Base-by-base conservation (phyloP, 2,888 invertebrate genomes). In the Protophormia terraenovae region DNA sequence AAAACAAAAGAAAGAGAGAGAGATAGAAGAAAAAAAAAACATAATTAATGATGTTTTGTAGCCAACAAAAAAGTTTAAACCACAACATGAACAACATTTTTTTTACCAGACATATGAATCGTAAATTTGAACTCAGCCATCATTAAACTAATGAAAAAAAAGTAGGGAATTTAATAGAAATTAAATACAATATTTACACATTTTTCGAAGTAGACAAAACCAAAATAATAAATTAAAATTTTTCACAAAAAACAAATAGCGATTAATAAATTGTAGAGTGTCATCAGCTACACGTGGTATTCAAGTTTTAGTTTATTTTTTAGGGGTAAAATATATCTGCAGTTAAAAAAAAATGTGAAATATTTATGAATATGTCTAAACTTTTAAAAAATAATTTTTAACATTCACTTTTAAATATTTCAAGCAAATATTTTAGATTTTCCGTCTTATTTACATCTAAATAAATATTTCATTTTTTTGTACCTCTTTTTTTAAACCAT, bases 1-100 rank as follows among this genome's bases (percentile, higher is more conserved):
- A 19, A 47, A 16, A 75, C 16, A 12, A 47, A 81, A 78, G 64
- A 79, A 83, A 79, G 45, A 45, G n/a, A 5, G 3, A 45, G 3
- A 3, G 10, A 19, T 19, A 2, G 47, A 4, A 27, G 27, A 75
- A 76, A 27, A 64, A 64, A 77, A 64, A 14, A 64, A 55, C 41
- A 73, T 71, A 75, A 79, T 77, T 84, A 76, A 76, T 77, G 50
- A 27, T 38, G 50, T 64, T 72, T 35, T 14, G 60, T 58, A 35
- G 53, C 53, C 38, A 73, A 41, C 35, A 41, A 64, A 82, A n/a
- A 27, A 41, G 69, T 83, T 60, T 29, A 64, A 75, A 69, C 69
- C 75, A 58, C 53, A 73, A 76, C 64, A 45, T 72, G 38, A 55
- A 24, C n/a, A 45, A n/a, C 6, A 64, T 58, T n/a, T 53, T 58